A percentile compares a stretch with the other conserved stretches of the same genome.
These are phyloP conservation scores for Nycticorax nycticorax DNA, from an alignment of 2,113 vertebrate species.

Conservation along the genomic window DNA sequence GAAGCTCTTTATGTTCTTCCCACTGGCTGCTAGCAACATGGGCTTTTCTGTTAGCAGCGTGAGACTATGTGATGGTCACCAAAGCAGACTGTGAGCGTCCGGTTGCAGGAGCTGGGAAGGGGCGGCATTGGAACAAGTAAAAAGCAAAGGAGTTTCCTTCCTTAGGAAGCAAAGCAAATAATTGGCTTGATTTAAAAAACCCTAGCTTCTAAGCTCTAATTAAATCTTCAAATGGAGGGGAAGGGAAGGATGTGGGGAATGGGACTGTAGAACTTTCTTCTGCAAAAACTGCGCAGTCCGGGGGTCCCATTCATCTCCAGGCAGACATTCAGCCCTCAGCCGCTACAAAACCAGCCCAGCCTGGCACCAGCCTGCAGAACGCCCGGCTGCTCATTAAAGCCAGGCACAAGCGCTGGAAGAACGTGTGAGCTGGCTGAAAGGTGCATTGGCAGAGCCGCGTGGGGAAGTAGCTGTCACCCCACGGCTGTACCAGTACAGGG, in stretches of 20 bases:
- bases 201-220: conserved; percentile 38
- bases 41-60: neutral
- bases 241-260: conserved; percentile 5
- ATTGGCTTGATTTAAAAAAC: conserved; percentile 48
- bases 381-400: neutral
- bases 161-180: conserved; percentile 38
- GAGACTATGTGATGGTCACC: neutral
- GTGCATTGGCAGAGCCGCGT: neutral
- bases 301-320: conserved; percentile 40
- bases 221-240: conserved; percentile 38
- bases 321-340: neutral
- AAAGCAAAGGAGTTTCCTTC: conserved; percentile 56
- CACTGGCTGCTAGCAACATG: neutral
- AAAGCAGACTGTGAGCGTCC: neutral
- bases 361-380: conserved; percentile 18
- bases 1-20: neutral
- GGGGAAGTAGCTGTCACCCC: neutral
- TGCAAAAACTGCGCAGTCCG: neutral
- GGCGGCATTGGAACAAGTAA: neutral
- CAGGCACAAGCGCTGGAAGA: neutral
- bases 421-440: neutral
- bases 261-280: neutral
- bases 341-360: neutral
- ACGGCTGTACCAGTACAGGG: neutral
- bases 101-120: neutral